phyloP scores from a whole-genome alignment of 1,140 invertebrate species.

The Panulirus ornatus region DNA sequence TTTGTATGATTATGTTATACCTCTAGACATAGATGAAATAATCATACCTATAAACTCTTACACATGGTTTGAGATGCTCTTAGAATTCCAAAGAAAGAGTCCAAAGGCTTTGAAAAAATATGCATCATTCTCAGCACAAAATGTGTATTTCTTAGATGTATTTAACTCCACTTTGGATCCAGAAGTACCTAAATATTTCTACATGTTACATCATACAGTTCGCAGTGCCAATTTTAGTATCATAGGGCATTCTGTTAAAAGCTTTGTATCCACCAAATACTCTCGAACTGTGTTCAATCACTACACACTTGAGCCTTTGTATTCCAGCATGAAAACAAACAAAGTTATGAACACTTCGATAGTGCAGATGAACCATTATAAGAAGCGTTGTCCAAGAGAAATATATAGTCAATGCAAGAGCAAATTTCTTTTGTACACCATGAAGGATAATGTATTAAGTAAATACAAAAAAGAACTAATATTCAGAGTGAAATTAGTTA shows the following conservation, averaged over 20 bases:
- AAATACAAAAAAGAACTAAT: constrained; percentile 70
- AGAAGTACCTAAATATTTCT: constrained; percentile 93
- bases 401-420: constrained; percentile 71
- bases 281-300: constrained; percentile 94
- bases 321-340: constrained; percentile 81
- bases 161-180: constrained; percentile 80
- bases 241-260: constrained; percentile 95
- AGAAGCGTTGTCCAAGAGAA: constrained; percentile 70
- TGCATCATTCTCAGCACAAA: constrained; percentile 73
- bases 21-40: constrained; percentile 74
- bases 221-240: constrained; percentile 94
- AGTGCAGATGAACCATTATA: constrained; percentile 94
- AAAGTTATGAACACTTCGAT: constrained; percentile 89
- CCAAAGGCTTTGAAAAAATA: constrained; percentile 59
- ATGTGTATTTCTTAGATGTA: constrained; percentile 73
- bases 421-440: constrained; percentile 60
- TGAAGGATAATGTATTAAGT: constrained; percentile 54
- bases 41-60: constrained; percentile 88
- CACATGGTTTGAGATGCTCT: constrained; percentile 90
- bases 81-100: constrained; percentile 80
- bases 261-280: constrained; percentile 94
- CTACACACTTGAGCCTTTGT: constrained; percentile 91
- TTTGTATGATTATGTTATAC: constrained; percentile 77
- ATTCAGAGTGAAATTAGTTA: constrained; percentile 21
- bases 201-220: constrained; percentile 96